Conservation (phyloP, 2,797 vertebrate species). For the Chromobotia macracanthus region DNA sequence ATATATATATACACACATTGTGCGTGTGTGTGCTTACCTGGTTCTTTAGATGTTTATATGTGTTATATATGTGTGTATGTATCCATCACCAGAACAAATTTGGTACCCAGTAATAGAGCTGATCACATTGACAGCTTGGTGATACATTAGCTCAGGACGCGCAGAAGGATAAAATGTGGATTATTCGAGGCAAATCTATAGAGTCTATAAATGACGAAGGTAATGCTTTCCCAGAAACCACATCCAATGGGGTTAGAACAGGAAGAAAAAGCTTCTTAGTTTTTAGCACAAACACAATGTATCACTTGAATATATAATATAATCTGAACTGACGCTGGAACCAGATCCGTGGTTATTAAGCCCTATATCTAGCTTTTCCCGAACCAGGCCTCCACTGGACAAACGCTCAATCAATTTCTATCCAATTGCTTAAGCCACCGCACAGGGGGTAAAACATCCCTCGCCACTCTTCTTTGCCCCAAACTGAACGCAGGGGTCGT, state of each 20-base stretch:
- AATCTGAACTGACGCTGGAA: slow-evolving; percentile 65
- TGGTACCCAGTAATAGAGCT: slow-evolving; percentile 44
- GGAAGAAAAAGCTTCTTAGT: slow-evolving; percentile 59
- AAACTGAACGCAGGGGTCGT: slow-evolving; percentile 35
- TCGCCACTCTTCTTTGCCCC: slow-evolving; percentile 45
- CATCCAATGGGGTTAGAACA: slow-evolving; percentile 55
- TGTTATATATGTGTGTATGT: not conserved
- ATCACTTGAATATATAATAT: slow-evolving; percentile 67
- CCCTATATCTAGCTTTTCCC: slow-evolving; percentile 56
- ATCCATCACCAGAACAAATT: slow-evolving; percentile 44
- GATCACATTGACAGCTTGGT: slow-evolving; percentile 47
- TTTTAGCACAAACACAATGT: slow-evolving; percentile 63
- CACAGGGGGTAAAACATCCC: slow-evolving; percentile 55
- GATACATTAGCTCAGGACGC: slow-evolving; percentile 60
- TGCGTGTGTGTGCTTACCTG: not conserved
- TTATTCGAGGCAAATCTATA: slow-evolving; percentile 55
- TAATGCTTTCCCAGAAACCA: slow-evolving; percentile 65
- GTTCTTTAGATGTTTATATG: slow-evolving; percentile 8
- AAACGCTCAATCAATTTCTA: slow-evolving; percentile 65
- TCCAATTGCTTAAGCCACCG: slow-evolving; percentile 58
- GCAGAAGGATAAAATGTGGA: slow-evolving; percentile 59
- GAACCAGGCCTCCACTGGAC: slow-evolving; percentile 50
- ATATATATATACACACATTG: too few relatives aligned
- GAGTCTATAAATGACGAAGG: slow-evolving; percentile 64
- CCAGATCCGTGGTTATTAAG: slow-evolving; percentile 55